Evolutionary conservation across 2,888 invertebrate genomes (phyloP).

Genomic region (Patella caerulea): DNA sequence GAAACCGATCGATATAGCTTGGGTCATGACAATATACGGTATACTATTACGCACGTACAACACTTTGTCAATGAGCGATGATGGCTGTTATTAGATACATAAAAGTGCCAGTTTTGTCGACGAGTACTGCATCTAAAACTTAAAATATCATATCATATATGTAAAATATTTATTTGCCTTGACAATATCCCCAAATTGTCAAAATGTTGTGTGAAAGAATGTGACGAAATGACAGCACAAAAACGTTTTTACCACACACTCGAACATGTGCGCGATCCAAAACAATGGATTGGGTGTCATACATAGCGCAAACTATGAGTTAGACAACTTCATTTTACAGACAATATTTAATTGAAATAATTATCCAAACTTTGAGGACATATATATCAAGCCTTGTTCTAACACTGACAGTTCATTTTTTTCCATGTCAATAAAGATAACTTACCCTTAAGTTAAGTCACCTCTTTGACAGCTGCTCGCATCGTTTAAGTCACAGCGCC

Average conservation of each 20-base stretch:
- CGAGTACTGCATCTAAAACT: too few species aligned
- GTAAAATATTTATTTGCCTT: not conserved
- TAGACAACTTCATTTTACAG: too few species aligned
- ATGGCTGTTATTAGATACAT: too few species aligned
- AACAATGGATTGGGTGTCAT: too few species aligned
- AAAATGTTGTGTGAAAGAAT: conserved; percentile 6
- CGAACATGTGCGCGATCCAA: conserved; percentile 2
- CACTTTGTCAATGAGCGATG: too few species aligned
- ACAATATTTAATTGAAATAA: too few species aligned
- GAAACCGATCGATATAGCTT: conserved; percentile 10
- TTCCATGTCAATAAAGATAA: conserved; percentile 9
- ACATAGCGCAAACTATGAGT: too few species aligned
- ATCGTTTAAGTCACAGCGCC: conserved; percentile 46
- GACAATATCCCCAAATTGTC: not conserved
- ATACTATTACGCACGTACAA: not conserved
- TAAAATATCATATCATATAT: too few species aligned
- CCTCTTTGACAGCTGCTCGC: conserved; percentile 44
- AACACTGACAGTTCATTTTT: not conserved
- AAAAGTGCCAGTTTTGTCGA: too few species aligned
- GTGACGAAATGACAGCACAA: conserved; percentile 1
- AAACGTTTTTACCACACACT: conserved; percentile 8
- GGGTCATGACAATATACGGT: conserved; percentile 7
- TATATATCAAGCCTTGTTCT: too few species aligned
- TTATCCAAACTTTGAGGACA: too few species aligned
- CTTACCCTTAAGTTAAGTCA: conserved; percentile 28